Conservation (phyloP, 2,888 invertebrate genomes). For the Eueremaeus valkanovi region DNA sequence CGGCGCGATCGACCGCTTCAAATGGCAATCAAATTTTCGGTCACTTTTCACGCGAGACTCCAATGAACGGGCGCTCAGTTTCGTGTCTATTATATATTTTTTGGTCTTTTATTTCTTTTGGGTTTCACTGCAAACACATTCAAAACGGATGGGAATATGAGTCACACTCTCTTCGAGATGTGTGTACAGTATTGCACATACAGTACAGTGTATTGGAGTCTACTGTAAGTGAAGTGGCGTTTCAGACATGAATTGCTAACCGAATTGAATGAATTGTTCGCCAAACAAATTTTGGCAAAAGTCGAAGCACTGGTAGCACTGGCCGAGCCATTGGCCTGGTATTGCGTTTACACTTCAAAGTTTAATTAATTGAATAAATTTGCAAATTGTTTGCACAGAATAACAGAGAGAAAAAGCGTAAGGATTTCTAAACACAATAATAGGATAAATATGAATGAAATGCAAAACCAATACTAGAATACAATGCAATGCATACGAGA, state of each 20-base stretch:
- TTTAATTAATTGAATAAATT: slow-evolving; percentile 31
- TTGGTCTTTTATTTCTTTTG: slow-evolving; percentile 31
- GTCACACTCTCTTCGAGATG: neutral
- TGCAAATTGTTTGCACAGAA: slow-evolving; percentile 13
- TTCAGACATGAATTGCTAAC: slow-evolving; percentile 3
- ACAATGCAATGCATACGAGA: neutral
- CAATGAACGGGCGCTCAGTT: neutral
- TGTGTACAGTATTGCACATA: neutral
- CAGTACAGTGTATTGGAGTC: neutral
- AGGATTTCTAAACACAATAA: slow-evolving; percentile 13
- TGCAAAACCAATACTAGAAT: neutral
- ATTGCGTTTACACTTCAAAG: neutral
- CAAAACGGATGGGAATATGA: slow-evolving; percentile 21
- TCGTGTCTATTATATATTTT: slow-evolving; percentile 18
- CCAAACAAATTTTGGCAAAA: slow-evolving; percentile 29
- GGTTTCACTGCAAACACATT: neutral
- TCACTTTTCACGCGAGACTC: slow-evolving; percentile 21
- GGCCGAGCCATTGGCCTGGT: neutral
- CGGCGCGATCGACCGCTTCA: neutral
- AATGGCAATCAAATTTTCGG: slow-evolving; percentile 32
- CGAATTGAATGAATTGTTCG: slow-evolving; percentile 7
- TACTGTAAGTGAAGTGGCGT: neutral
- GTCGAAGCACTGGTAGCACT: neutral
- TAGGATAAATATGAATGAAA: slow-evolving; percentile 30
- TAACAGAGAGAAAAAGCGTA: neutral